Conservation (phyloP, 1,140 invertebrate genomes). For the Drosophila saltans region DNA sequence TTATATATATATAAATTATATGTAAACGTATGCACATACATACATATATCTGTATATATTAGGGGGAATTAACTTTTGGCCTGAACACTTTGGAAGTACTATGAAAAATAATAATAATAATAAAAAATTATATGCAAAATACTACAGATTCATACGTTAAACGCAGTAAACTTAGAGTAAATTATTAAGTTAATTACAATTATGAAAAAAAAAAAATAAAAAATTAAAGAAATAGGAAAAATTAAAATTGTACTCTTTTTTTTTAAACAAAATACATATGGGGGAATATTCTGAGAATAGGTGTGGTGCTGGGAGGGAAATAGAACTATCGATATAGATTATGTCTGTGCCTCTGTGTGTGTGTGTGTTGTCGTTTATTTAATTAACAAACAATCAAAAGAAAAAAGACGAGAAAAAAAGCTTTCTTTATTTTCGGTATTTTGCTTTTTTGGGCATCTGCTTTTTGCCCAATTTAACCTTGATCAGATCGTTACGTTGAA, state of each 20-base stretch:
- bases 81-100: slow-evolving; percentile 77
- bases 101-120: slow-evolving; percentile 59
- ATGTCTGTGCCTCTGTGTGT: slow-evolving; percentile 20
- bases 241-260: slow-evolving; percentile 66
- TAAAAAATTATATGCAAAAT: slow-evolving; percentile 22
- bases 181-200: slow-evolving; percentile 44
- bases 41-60: slow-evolving; percentile 27
- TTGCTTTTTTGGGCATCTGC: slow-evolving; percentile 50
- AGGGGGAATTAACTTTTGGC: slow-evolving; percentile 67
- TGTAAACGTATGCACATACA: slow-evolving; percentile 11
- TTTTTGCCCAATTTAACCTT: slow-evolving; percentile 62
- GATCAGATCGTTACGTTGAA: slow-evolving; percentile 70
- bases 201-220: slow-evolving; percentile 28
- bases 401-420: slow-evolving; percentile 10
- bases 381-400: slow-evolving; percentile 35
- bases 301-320: slow-evolving; percentile 14
- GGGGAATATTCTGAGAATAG: slow-evolving; percentile 1
- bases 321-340: slow-evolving; percentile 32
- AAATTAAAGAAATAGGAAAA: slow-evolving; percentile 45
- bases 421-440: slow-evolving; percentile 41
- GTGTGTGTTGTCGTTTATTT: slow-evolving; percentile 26
- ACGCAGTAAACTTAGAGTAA: slow-evolving; percentile 42
- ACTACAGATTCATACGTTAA: slow-evolving; percentile 41
- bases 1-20: slow-evolving; percentile 16
- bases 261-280: slow-evolving; percentile 48